Base-by-base conservation (phyloP, 2,888 invertebrate genomes). In the Ariolimax columbianus region DNA sequence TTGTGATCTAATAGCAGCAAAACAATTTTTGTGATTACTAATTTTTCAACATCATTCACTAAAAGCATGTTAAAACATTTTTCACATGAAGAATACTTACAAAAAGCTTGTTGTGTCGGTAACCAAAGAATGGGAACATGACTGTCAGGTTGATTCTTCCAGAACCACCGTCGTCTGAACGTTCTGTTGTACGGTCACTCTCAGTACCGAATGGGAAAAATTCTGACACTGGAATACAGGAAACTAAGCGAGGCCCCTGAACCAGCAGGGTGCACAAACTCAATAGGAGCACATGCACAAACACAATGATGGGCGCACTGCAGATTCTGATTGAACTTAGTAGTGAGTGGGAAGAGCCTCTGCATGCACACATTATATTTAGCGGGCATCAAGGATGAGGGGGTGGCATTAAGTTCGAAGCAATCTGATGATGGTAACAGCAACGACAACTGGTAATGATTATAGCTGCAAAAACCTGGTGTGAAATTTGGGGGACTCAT, bases 131-230 rank as follows among this genome's bases (percentile, higher is more conserved):
- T 19, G 88, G 87, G 79, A 88, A 89, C 30, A 83, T 82, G 70
- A 87, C 77, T 43, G 70, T 77, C 38, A 90, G 83, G 77, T 51
- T 78, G 75, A 90, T 88, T 77, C 75, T 86, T 19, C 87, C 88
- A 9, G 90, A 90, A 17, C 90, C 89, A 40, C 90, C 90, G 75
- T 90, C 90, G 77, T 90, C 90, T 9, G 82, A 66, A 6, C 26
- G 30, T 9, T 84, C 86, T 17, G 89, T 89, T 63, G 43, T 40
- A 2, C 38, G 77, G 85, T 89, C 89, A 70, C 86, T 85, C 33
- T 72, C 51, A 23, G 72, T 38, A 33, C 85, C 83, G 77, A 87
- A 89, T 19, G 89, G 88, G 83, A 88, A 89, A 55, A 89, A 88
- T 43, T 86, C 80, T 23, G 86, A 83, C 23, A 85, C 77, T 3